Evolutionary conservation across 2,113 vertebrate species (phyloP).

Genomic region (Chascanopsetta lugubris): DNA sequence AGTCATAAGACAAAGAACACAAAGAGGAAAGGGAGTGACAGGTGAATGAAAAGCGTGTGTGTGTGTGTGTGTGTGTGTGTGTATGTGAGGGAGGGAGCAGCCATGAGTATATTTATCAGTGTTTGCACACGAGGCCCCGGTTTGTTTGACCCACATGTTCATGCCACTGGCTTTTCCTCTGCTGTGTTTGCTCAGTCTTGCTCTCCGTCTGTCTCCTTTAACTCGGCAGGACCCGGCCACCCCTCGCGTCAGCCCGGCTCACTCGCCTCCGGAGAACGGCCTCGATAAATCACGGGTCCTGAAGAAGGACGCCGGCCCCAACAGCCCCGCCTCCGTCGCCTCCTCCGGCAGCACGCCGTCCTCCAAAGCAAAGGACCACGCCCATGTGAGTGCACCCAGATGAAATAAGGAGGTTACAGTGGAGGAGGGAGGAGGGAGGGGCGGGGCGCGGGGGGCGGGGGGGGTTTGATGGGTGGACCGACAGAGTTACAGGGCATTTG

Average conservation of each 20-base stretch:
- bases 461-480: conserved; percentile 46
- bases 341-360: conserved; percentile 98
- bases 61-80: conserved; percentile 19
- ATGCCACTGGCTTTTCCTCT: conserved; percentile 72
- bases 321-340: conserved; percentile 94
- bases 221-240: conserved; percentile 88
- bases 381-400: conserved; percentile 83
- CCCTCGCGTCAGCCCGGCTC: conserved; percentile 90
- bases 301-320: conserved; percentile 93
- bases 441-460: too few species aligned
- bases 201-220: conserved; percentile 55
- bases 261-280: conserved; percentile 94
- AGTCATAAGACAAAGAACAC: conserved; percentile 63
- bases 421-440: conserved; percentile 32
- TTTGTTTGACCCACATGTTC: conserved; percentile 78
- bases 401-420: conserved; percentile 47
- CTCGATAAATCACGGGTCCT: conserved; percentile 90
- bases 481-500: conserved; percentile 62
- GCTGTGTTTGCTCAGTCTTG: conserved; percentile 70
- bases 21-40: conserved; percentile 65
- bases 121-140: conserved; percentile 74
- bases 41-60: conserved; percentile 59
- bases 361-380: conserved; percentile 95
- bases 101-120: conserved; percentile 67
- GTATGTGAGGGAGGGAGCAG: conserved; percentile 38